Conservation (phyloP, 2,888 invertebrate genomes). For the Strigamia maritima region DNA sequence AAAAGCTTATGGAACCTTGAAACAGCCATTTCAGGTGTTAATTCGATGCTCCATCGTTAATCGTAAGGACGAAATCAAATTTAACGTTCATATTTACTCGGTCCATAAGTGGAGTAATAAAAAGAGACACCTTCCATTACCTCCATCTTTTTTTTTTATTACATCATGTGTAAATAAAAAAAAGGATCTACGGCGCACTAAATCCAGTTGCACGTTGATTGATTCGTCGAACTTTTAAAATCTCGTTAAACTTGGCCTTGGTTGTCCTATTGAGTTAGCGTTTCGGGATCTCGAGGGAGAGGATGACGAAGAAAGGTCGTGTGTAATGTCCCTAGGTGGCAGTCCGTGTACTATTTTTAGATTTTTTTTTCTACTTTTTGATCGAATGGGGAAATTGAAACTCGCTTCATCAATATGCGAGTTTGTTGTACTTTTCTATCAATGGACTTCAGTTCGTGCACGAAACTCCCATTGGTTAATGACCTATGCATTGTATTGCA, state of each 20-base stretch:
- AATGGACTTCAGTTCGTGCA: no score
- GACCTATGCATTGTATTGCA: no score
- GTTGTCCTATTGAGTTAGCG: neutral
- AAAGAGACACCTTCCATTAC: neutral
- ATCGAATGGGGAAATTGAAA: neutral
- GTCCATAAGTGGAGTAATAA: neutral
- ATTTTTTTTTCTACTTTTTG: neutral
- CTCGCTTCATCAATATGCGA: neutral
- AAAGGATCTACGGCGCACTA: neutral
- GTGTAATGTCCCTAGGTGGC: neutral
- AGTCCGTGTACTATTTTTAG: neutral
- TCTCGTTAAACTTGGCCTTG: conserved; percentile 30
- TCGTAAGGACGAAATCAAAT: neutral
- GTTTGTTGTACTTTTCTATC: neutral
- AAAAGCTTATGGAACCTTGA: no score
- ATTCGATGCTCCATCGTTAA: neutral
- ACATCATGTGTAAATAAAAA: neutral
- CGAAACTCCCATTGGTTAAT: no score
- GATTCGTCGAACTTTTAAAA: neutral
- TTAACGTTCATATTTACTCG: neutral
- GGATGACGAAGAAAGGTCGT: neutral
- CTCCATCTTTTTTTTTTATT: neutral
- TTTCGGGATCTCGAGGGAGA: neutral
- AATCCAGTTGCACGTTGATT: neutral
- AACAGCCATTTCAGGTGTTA: neutral